Base-by-base conservation (phyloP, 2,797 vertebrate species). In the Halcyon badia region DNA sequence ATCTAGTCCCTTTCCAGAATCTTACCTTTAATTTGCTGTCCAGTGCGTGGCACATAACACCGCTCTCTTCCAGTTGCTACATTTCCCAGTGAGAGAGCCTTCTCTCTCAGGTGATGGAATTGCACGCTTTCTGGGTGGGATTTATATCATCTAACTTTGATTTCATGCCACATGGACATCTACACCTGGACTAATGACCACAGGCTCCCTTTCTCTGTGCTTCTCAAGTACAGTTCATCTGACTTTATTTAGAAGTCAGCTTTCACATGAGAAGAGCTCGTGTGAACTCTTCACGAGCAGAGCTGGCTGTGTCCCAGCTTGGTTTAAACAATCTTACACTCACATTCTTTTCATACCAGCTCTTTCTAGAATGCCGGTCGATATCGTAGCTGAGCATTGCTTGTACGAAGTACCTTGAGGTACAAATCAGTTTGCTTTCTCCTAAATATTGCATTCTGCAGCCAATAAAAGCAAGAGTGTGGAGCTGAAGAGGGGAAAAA, bases 321-420 rank as follows among this genome's bases (percentile, higher is more conserved):
- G 66, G 33, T 1, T 83, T 85, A 56, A 96, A 62, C 41, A 69
- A 78, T 58, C 4, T 76, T 44, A 26, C 42, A 26, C 35, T 94
- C n/a, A 33, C 73, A 69, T 92, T 91, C 35, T 62, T 90, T 88
- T 92, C 83, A 82, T 91, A 69, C 44, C 62, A 76, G 24, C 79
- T 65, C 2, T 5, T 79, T 89, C 31, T 73, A 46, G 51, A 79
- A 41, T 39, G 78, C 17, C 56, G 57, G 66, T 76, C n/a, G 10
- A 6, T 76, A n/a, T 44, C 1, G 2, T 52, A 89, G 82, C 25
- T 84, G 79, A 80, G 61, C 46, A 5, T 33, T 81, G 37, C 61
- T 87, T 79, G 54, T 42, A 22, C 72, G 54, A 58, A 89, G 20
- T 31, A 48, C 82, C 31, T 7, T 24, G 73, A 1, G 9, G 70